A percentile compares a stretch with the other conserved stretches of the same genome.
Evolutionary conservation across 2,888 invertebrate genomes (phyloP).

Genomic region (Coelopa pilipes): DNA sequence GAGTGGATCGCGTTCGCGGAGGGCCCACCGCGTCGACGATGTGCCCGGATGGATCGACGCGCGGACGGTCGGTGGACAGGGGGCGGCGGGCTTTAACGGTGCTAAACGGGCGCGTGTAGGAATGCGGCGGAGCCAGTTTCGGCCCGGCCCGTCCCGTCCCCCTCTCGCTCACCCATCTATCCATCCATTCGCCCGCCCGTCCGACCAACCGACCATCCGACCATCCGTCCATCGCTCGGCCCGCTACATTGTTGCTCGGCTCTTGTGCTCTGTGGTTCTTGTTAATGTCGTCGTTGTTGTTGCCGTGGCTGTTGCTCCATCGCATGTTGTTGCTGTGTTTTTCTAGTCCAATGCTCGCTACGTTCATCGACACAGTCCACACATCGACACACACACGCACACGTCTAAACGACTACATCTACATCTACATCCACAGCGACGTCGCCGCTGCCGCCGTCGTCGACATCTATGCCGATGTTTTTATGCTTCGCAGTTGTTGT

Average conservation of each 20-base stretch:
- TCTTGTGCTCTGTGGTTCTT: conserved; percentile 4
- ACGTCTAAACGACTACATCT: too few relatives aligned
- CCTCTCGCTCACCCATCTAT: too few relatives aligned
- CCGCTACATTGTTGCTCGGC: background rate
- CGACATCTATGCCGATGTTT: background rate
- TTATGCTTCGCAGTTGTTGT: background rate
- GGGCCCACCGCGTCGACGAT: background rate
- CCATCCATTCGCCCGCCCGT: too few relatives aligned
- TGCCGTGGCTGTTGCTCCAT: conserved; percentile 28
- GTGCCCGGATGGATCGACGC: background rate
- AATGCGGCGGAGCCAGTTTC: conserved; percentile 45
- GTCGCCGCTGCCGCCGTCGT: background rate
- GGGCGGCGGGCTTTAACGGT: conserved; percentile 32
- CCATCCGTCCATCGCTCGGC: conserved; percentile 2
- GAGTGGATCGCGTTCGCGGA: background rate
- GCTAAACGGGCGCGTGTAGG: conserved; percentile 44
- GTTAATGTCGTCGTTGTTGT: background rate
- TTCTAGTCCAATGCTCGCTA: conserved; percentile 29
- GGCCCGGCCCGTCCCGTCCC: background rate
- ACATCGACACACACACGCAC: too few relatives aligned
- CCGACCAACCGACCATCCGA: too few relatives aligned
- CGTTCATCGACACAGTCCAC: conserved; percentile 3
- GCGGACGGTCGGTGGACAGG: background rate
- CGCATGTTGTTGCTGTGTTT: conserved; percentile 18
- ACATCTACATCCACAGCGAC: too few relatives aligned